Evolutionary conservation across 2,113 vertebrate species (phyloP), one percentile per base, ranked within the genome.

Genomic region (Tetraodon nigroviridis): DNA sequence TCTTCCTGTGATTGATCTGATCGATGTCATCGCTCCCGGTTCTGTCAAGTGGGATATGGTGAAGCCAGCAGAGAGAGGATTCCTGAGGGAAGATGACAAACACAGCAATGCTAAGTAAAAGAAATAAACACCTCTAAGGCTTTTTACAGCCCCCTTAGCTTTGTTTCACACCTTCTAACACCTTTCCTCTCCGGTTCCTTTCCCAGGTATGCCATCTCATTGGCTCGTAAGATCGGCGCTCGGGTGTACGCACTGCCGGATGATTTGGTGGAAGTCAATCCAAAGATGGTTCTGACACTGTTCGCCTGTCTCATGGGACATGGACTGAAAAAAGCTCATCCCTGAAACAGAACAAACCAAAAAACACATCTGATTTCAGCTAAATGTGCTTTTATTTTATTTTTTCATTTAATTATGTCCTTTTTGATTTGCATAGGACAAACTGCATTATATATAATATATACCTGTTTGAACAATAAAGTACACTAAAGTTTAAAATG

Each of bases 241-340:
- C 92, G 93, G 61, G 97, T 99, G 69, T 99, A 99, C 6, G 92
- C 96, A 4, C 90, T 97, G 66, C 95, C 97, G 0, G 90, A 92
- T 0, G 90, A 92, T 67, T 68, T 99, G 27, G 93, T 99, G 75
- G 92, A 97, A 80, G 94, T 99, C 77, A 98, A 98, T 63, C 94
- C 94, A 64, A 98, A 97, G 91, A 99, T 99, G 97, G 96, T 99
- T 84, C 90, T 99, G 92, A 99, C 97, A 0, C 86, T 99, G 75
- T 99, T 98, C 54, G 96, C 96, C 17, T 94, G 93, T 80, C 90
- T 99, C 78, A 98, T 98, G 97, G 97, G 92, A 60, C 91, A 91
- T 71, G 89, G 92, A 76, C 70, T 95, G 73, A 97, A 95, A 85
- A 94, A 90, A 88, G 80, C 83, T 18, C 37, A 61, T 5, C 55